Evolutionary conservation across 2,888 invertebrate genomes (phyloP), one percentile per base, ranked within the genome.

Genomic region (Molorchus minor): DNA sequence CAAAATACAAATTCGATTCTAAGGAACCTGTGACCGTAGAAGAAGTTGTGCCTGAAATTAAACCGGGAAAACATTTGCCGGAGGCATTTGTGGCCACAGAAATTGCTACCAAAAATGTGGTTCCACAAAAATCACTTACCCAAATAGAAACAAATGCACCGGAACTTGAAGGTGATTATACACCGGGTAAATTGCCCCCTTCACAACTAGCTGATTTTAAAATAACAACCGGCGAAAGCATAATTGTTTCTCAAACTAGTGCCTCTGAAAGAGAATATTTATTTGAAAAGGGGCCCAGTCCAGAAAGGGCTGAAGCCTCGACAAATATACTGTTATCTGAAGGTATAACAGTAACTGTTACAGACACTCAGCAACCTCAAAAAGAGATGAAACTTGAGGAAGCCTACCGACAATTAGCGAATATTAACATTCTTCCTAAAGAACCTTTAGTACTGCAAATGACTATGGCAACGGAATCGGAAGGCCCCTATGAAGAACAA

Each of bases 51-150:
- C 81, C 88, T 1, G 88, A 88, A 80, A 87, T 87, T 58, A 90
- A 88, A 75, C 88, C 91, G 5, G 88, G 88, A 10, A 91, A 91
- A 80, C 91, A 90, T 75, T 87, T 90, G 75, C 91, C 92, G 2
- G 90, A 92, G 79, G 79, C 90, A 46, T 89, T 92, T 73, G 91
- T 92, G 1, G 88, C 92, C 0, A 92, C 92, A 1, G 92, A 92
- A 84, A 84, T 86, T 7, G 92, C 92, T 2, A 86, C 84, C 17
- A 83, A 86, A 76, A 84, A 86, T 56, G 79, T 92, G 0, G 82
- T 88, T 21, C 82, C 88, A 8, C 88, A 89, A 64, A 88, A 86
- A 74, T 87, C 88, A 76, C 77, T 88, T 40, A 79, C 86, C 2
- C 88, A 88, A 12, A 85, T 87, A 79, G 85, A 87, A 74, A 87